Percentiles rank a stretch among this genome's conserved stretches.
Evolutionary conservation across 2,888 invertebrate genomes (phyloP).

Genomic region (Synanthedon andrenaeformis): DNA sequence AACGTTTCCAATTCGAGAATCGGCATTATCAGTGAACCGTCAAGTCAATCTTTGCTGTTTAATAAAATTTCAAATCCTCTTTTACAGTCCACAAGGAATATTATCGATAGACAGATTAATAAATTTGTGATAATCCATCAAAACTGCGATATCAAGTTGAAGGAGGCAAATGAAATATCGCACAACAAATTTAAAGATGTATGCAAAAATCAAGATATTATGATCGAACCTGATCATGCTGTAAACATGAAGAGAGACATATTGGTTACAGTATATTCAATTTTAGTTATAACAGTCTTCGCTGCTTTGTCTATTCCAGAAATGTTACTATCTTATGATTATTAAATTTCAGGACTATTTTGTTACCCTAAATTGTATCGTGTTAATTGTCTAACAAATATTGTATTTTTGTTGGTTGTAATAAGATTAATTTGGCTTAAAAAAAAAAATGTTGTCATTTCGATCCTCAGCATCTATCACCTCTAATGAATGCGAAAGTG

Average conservation of each 20-base stretch:
- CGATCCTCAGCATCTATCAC: no score
- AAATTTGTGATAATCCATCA: slow-evolving; percentile 6
- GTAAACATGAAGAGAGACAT: slow-evolving; percentile 53
- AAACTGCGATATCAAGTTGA: neutral
- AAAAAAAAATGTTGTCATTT: no score
- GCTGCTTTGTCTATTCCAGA: slow-evolving; percentile 54
- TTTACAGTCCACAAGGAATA: slow-evolving; percentile 5
- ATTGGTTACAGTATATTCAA: slow-evolving; percentile 52
- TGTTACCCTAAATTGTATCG: no score
- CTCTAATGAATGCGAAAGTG: no score
- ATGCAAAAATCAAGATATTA: neutral
- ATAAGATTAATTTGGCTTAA: no score
- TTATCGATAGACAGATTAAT: neutral
- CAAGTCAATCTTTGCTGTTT: slow-evolving; percentile 26
- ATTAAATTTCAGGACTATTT: neutral
- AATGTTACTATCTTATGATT: slow-evolving; percentile 11
- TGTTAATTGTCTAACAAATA: no score
- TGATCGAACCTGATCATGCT: slow-evolving; percentile 21
- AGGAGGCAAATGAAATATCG: neutral
- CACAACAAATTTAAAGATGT: neutral
- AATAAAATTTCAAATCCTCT: slow-evolving; percentile 18
- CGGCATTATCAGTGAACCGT: slow-evolving; percentile 23
- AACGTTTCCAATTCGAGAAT: slow-evolving; percentile 25
- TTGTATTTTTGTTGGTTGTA: no score
- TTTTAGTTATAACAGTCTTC: slow-evolving; percentile 53